Conservation (phyloP, 2,113 vertebrate species). For the Elgaria multicarinata region DNA sequence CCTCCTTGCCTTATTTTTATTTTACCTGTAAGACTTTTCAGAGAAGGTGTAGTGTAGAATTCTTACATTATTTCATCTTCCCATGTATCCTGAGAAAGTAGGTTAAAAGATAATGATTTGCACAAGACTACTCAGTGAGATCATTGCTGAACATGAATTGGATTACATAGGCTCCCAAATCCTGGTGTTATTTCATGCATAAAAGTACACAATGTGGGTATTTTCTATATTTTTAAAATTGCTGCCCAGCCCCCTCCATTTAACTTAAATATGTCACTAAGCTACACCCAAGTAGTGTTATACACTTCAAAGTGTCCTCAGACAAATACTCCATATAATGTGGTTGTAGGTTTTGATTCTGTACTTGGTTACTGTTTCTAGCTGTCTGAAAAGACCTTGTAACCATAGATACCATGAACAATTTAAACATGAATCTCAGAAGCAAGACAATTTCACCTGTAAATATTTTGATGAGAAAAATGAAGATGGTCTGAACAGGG, state of each 20-base stretch:
- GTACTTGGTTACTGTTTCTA: not conserved
- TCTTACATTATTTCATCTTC: not conserved
- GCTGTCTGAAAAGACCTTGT: conserved; percentile 35
- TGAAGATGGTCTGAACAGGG: conserved; percentile 25
- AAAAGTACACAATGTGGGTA: not conserved
- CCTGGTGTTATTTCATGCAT: not conserved
- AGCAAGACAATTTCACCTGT: conserved; percentile 20
- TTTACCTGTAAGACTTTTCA: not conserved
- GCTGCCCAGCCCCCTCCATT: fast-evolving
- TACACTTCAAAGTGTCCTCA: not conserved
- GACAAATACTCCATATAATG: not conserved
- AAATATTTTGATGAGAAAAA: conserved; percentile 66
- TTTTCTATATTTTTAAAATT: not conserved
- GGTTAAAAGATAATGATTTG: not conserved
- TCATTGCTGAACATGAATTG: not conserved
- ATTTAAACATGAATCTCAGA: conserved; percentile 38
- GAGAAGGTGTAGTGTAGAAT: not conserved
- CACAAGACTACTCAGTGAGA: not conserved
- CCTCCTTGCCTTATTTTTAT: not conserved
- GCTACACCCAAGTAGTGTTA: conserved; percentile 2
- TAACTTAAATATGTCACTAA: not conserved
- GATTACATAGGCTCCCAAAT: not conserved
- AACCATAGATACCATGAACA: conserved; percentile 56
- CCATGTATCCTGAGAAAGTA: not conserved
- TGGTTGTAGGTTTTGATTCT: not conserved